Conservation (phyloP, 2,113 vertebrate genomes). For the Herpetotheres cachinnans region DNA sequence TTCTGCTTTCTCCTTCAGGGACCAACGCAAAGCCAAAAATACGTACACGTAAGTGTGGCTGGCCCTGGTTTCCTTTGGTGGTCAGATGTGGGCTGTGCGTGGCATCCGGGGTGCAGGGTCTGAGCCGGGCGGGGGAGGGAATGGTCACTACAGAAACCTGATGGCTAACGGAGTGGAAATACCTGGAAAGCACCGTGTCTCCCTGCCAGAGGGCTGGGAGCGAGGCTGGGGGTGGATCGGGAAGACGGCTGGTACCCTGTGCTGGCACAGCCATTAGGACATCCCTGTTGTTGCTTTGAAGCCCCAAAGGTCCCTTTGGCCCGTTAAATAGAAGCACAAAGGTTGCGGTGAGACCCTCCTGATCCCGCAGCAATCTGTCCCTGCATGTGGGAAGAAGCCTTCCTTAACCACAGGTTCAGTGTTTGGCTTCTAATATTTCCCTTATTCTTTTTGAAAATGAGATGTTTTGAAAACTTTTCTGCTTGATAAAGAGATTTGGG, state of each 20-base stretch:
- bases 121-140: neutral
- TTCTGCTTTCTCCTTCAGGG: neutral
- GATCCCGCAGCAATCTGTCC: neutral
- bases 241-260: neutral
- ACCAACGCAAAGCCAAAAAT: neutral
- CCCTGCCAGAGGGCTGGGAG: neutral
- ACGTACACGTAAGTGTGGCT: fast-evolving
- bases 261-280: neutral
- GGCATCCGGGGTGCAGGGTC: neutral
- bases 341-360: neutral
- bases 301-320: neutral
- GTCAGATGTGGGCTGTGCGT: neutral
- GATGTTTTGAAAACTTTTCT: neutral
- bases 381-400: neutral
- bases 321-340: too few relatives aligned
- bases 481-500: neutral
- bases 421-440: neutral
- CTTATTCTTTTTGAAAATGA: neutral
- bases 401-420: neutral
- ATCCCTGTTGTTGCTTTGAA: neutral
- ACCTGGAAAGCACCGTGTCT: neutral
- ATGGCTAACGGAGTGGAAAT: neutral
- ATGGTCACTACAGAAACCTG: neutral
- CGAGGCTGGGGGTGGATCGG: neutral
- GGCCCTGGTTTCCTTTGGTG: neutral